These are phyloP conservation scores for Gnatocerus cornutus DNA, from an alignment of 2,888 invertebrate genomes.

Conservation along the genomic window DNA sequence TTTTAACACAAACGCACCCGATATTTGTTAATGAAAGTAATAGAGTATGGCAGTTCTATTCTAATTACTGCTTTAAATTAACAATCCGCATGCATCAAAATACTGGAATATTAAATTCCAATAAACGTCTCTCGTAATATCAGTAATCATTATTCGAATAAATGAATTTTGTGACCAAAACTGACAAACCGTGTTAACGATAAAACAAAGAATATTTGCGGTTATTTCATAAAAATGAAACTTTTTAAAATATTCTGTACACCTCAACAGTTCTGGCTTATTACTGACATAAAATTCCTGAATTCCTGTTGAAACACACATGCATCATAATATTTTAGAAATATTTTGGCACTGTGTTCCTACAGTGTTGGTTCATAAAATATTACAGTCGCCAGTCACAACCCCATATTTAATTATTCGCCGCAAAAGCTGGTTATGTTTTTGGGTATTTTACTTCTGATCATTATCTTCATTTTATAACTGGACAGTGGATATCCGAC, in stretches of 20 bases:
- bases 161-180: neutral
- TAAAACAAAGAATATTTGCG: neutral
- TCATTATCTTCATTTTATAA: constrained; percentile 22
- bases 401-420: constrained; percentile 22
- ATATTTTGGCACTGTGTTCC: constrained; percentile 8
- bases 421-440: constrained; percentile 15
- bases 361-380: constrained; percentile 11
- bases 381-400: constrained; percentile 10
- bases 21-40: too few relatives aligned
- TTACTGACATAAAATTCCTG: neutral
- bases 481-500: constrained; percentile 3
- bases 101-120: too few relatives aligned
- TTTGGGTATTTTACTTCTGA: constrained; percentile 26
- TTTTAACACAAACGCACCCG: neutral
- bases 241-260: too few relatives aligned
- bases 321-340: neutral
- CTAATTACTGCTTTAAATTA: too few relatives aligned
- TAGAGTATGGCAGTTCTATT: neutral
- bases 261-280: too few relatives aligned
- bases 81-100: too few relatives aligned
- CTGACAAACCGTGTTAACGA: neutral
- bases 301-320: neutral
- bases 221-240: neutral
- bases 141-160: neutral
- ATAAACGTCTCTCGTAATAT: too few relatives aligned